These are phyloP conservation scores for Madoqua kirkii DNA, from an alignment of 2,113 vertebrate genomes.

Conservation along the genomic window DNA sequence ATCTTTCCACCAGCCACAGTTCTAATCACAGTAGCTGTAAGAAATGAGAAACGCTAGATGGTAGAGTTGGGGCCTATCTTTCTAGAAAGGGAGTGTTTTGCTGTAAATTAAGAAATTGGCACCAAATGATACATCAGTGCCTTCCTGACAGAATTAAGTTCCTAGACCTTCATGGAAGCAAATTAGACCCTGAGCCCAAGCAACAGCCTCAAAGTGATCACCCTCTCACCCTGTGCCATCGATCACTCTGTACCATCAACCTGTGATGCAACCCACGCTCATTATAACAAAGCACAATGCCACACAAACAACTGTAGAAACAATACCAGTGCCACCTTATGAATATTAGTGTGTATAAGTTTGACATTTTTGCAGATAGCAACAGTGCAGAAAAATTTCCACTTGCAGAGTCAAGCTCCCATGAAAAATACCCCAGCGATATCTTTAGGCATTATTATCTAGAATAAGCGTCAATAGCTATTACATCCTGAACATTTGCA, in stretches of 20 bases:
- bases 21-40: not conserved
- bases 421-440: not conserved
- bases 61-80: not conserved
- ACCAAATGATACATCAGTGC: not conserved
- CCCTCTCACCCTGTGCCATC: not conserved
- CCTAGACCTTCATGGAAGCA: not conserved
- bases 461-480: not conserved
- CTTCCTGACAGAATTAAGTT: not conserved
- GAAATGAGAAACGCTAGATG: not conserved
- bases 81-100: not conserved
- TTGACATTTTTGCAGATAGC: not conserved
- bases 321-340: not conserved
- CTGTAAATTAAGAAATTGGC: not conserved
- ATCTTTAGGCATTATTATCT: not conserved
- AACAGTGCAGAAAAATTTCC: not conserved
- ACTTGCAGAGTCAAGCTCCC: not conserved
- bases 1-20: not conserved
- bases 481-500: not conserved
- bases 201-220: not conserved
- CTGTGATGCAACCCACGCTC: fast-evolving
- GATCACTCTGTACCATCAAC: not conserved
- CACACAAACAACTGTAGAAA: not conserved
- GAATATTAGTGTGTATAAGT: not conserved
- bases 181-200: not conserved
- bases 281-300: not conserved